Evolutionary conservation across 2,113 vertebrate species (phyloP).

Genomic region (Perca fluviatilis): DNA sequence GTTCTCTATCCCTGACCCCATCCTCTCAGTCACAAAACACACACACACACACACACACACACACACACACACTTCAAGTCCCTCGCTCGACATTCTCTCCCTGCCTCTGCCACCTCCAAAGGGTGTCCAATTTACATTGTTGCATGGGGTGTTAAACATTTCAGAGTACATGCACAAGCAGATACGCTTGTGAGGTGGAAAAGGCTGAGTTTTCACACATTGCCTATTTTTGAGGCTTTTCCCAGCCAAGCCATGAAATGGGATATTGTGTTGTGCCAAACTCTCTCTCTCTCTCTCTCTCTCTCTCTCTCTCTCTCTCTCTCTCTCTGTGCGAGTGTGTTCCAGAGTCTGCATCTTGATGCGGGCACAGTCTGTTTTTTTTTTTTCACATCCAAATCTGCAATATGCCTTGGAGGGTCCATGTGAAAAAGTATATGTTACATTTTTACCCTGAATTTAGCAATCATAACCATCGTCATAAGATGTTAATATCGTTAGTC

Average conservation of each 20-base stretch:
- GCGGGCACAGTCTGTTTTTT: not conserved
- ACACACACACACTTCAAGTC: constrained; percentile 25
- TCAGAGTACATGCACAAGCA: constrained; percentile 55
- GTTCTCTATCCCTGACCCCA: constrained; percentile 36
- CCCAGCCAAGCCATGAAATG: constrained; percentile 68
- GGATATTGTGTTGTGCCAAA: constrained; percentile 67
- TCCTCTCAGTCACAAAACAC: not conserved
- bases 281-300: not conserved
- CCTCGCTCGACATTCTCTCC: constrained; percentile 22
- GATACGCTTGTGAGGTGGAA: constrained; percentile 57
- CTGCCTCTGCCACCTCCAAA: constrained; percentile 53
- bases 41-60: not conserved
- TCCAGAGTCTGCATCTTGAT: constrained; percentile 41
- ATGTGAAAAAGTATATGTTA: constrained; percentile 13
- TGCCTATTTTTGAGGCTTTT: constrained; percentile 50
- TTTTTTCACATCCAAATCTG: constrained; percentile 39
- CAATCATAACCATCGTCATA: not conserved
- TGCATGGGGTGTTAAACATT: constrained; percentile 65
- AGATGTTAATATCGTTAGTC: constrained; percentile 31
- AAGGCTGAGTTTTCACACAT: constrained; percentile 65
- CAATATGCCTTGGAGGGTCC: not conserved
- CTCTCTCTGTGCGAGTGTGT: not conserved
- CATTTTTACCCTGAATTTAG: constrained; percentile 2
- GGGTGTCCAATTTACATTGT: constrained; percentile 69
- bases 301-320: not conserved